Evolutionary conservation across 2,888 invertebrate genomes (phyloP).

Genomic region (Helleia helle): DNA sequence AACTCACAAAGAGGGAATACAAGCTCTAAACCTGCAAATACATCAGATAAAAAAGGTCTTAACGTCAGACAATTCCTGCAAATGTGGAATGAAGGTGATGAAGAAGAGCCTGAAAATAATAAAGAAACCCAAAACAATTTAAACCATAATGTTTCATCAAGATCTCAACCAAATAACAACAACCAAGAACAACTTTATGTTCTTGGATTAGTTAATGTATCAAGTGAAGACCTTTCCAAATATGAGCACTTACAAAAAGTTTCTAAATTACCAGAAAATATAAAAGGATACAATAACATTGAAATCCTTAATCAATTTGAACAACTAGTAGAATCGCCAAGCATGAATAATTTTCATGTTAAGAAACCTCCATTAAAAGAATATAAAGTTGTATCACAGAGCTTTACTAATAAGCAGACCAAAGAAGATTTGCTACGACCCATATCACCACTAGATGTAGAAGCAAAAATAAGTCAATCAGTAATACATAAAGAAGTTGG

Average conservation of each 20-base stretch:
- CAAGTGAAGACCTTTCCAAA: conserved; percentile 61
- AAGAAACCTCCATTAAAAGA: conserved; percentile 26
- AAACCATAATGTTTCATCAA: conserved; percentile 27
- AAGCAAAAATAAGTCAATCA: conserved; percentile 69
- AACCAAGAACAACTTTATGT: conserved; percentile 64
- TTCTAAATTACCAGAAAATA: conserved; percentile 66
- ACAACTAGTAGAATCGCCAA: conserved; percentile 58
- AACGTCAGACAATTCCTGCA: conserved; percentile 64
- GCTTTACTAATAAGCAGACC: conserved; percentile 12
- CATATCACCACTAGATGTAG: conserved; percentile 63
- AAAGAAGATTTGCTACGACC: conserved; percentile 34
- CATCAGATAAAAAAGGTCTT: conserved; percentile 44
- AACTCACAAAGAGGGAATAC: conserved; percentile 16
- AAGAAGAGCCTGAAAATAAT: conserved; percentile 42
- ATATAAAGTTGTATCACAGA: conserved; percentile 15
- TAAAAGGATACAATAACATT: conserved; percentile 63
- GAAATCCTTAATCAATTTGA: conserved; percentile 64
- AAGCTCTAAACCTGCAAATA: conserved; percentile 22
- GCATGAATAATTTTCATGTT: conserved; percentile 29
- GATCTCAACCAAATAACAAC: conserved; percentile 32
- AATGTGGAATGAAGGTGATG: conserved; percentile 71
- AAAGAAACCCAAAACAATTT: conserved; percentile 39
- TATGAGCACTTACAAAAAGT: conserved; percentile 70
- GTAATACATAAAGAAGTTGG: conserved; percentile 70
- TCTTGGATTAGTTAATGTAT: conserved; percentile 60